Base-by-base conservation (phyloP, 2,888 invertebrate genomes). In the Hanleya hanleyi region DNA sequence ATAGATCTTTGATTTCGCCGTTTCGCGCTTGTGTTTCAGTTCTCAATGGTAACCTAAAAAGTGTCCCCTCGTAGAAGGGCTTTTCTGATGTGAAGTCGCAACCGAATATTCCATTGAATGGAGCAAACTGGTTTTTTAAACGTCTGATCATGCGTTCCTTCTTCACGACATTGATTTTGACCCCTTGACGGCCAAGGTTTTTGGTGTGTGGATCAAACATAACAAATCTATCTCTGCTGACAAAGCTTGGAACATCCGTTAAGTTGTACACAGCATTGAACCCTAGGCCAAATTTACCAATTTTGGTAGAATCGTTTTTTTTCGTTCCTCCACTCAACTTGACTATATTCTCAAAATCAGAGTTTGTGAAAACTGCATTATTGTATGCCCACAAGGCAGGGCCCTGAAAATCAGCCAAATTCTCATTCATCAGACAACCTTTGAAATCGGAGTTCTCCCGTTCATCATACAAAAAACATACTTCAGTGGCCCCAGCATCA, bases 311-410 rank as follows among this genome's bases (percentile, higher is more conserved):
- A 33, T 86, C 79, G 6, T 77, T 70, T 68, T 81, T 81, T 72
- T 89, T 89, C 4, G 87, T 86, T 3, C 84, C 88, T 15, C 86
- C 87, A 69, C 84, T 83, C n/a, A 89, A 78, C 73, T 84, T 85
- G 26, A 81, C 85, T 15, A 89, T 86, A 74, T 87, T 87, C 47
- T 80, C 78, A 47, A 88, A 86, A 74, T 89, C 89, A n/a, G 82
- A 77, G 47, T 85, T 82, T 6, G 87, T 80, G 73, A 89, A 89
- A 22, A 73, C 71, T 5, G 86, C 85, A 72, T 89, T 80, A 71
- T 89, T 89, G 76, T 84, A 89, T 7, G 84, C 83, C 88, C 88
- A 88, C 1, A 89, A 70, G 0, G 89, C 87, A 18, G 88, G 87
- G n/a, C 89, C 89, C 70, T 89, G 89, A 62, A 84, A 87, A 33